Evolutionary conservation across 2,113 vertebrate species (phyloP), one percentile per base, ranked within the genome.

Genomic region (Cyprinus carpio): DNA sequence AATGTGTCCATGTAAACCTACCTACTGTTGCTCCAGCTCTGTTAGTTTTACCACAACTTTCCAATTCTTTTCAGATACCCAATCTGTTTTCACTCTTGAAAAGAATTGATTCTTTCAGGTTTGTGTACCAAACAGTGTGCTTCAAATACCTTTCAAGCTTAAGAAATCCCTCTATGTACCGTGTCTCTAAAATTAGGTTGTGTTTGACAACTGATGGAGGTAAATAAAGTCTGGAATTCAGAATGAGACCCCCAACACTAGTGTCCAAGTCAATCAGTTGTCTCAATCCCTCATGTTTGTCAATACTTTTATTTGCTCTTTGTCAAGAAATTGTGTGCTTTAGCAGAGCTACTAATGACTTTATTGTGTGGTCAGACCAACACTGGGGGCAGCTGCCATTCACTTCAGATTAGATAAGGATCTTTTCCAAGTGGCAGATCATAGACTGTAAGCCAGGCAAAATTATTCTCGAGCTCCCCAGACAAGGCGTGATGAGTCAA

Each of bases 271-370:
- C 67, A 82, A 86, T 86, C 74, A 51, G 49, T 89, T 86, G 84
- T 87, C 64, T 84, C 77, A 31, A 62, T 64, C 84, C 31, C 82
- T 16, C 1, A 46, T 46, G 54, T 75, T 20, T 83, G 81, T 85
- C 78, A 64, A 85, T 89, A 87, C 43, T 16, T 88, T 58, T 85
- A 77, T 89, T 89, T 88, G 84, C 84, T 85, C 54, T 75, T 77
- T 43, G 74, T 51, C 83, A 69, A 54, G 31, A 81, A 29, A 27
- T n/a, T 85, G 83, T 84, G 75, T 29, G 46, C 84, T 87, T 85
- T 88, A 49, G 83, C 84, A 49, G 64, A 81, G 15, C n/a, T 77
- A 60, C 83, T 85, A 85, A 87, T 86, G 86, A 87, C 86, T 86
- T 88, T 85, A 86, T 75, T 84, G 82, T 23, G 2, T 80, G 81